Base-by-base conservation (phyloP, 2,797 vertebrate genomes). In the Lemur catta region DNA sequence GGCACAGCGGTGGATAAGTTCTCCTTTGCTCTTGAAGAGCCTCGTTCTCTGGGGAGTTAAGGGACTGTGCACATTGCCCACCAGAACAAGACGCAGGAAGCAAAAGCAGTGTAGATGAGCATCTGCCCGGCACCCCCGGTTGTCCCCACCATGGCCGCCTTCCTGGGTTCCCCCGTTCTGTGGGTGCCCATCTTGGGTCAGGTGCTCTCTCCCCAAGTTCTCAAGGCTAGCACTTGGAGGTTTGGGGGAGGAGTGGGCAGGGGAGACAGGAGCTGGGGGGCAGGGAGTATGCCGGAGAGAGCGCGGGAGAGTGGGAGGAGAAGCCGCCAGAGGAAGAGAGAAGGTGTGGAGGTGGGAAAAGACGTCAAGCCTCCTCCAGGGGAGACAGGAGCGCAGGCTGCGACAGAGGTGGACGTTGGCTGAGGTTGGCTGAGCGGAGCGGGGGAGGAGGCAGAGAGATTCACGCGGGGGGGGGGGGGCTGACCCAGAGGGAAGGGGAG, bases 231-330 rank as follows among this genome's bases (percentile, higher is more conserved):
- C 74, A 11, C 43, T 57, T 69, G 38, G 43, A 81, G 72, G 46
- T 48, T 38, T 95, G 52, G 46, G 63, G 84, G 82, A 79, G 18
- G 88, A 35, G 75, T 71, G 84, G 94, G 74, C 24, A 79, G 91
- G 69, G 76, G 67, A 91, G 91, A 88, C 50, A 74, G 57, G 67
- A 87, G 85, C 72, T 26, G 52, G 41, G 57, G 43, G 71, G 35
- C 28, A 20, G 61, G 67, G 76, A 50, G 12, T 41, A 28, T 82
- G 30, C 65, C 46, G 46, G 85, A 88, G 81, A 35, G 52, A 71
- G 55, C 92, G 86, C 55, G 22, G 33, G 75, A 65, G 63, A 41
- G 78, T 59, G 79, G 89, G 48, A 6, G 30, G 72, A 94, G 80
- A 78, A 50, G 61, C 43, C 69, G 26, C 48, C 41, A 63, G 86